Evolutionary conservation across 1,140 invertebrate genomes (phyloP).

Genomic region (Cydia fagiglandana): DNA sequence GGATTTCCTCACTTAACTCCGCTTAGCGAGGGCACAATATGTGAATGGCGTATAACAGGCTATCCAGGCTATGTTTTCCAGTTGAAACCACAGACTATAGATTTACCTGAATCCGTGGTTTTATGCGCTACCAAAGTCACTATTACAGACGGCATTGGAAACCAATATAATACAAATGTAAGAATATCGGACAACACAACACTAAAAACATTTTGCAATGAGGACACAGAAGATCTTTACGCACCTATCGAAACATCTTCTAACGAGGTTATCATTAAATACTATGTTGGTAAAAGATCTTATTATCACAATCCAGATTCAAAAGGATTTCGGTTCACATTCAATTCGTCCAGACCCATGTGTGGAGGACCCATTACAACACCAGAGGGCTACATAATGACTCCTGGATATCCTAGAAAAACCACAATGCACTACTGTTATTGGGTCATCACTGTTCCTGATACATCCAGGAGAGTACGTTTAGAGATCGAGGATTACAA

Average conservation of each 20-base stretch:
- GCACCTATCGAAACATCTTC: constrained; percentile 52
- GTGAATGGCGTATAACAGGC: constrained; percentile 82
- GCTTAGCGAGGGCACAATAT: constrained; percentile 78
- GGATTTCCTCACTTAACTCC: constrained; percentile 78
- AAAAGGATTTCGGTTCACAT: constrained; percentile 66
- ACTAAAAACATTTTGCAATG: constrained; percentile 59
- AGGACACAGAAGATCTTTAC: constrained; percentile 49
- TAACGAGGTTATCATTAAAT: constrained; percentile 65
- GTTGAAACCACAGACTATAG: constrained; percentile 68
- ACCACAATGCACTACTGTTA: constrained; percentile 78
- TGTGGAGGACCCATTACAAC: constrained; percentile 82
- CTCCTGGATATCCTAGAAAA: constrained; percentile 84
- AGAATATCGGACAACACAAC: constrained; percentile 48
- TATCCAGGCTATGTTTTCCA: constrained; percentile 72
- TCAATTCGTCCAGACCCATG: constrained; percentile 70
- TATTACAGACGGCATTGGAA: constrained; percentile 52
- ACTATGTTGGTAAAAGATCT: constrained; percentile 77
- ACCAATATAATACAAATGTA: neutral
- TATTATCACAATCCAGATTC: constrained; percentile 50
- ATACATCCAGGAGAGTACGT: constrained; percentile 73
- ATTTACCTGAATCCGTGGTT: constrained; percentile 59
- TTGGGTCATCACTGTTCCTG: constrained; percentile 86
- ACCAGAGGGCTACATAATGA: constrained; percentile 82
- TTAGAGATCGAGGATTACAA: constrained; percentile 61
- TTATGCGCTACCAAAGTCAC: constrained; percentile 60